Evolutionary conservation across 2,113 vertebrate genomes (phyloP).

Genomic region (Stegastes partitus): DNA sequence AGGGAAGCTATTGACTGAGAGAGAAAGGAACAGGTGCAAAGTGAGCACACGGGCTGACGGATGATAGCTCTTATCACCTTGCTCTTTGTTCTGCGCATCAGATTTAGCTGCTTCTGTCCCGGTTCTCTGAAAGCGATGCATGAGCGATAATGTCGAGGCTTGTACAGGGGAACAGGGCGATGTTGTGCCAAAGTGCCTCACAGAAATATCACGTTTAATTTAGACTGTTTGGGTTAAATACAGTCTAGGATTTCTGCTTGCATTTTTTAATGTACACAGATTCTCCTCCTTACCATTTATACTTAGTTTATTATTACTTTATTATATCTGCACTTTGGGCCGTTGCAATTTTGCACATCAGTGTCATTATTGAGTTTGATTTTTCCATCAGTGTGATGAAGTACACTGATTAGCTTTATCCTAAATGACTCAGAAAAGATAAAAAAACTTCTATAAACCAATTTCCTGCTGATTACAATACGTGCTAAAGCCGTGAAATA

Average conservation of each 20-base stretch:
- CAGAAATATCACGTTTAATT: not conserved
- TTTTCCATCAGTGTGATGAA: no score
- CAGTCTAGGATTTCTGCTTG: not conserved
- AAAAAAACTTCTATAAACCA: no score
- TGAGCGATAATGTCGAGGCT: not conserved
- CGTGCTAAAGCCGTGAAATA: no score
- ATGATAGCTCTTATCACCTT: slow-evolving; percentile 17
- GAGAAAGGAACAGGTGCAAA: slow-evolving; percentile 9
- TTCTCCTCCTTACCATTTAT: no score
- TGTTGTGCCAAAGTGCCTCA: not conserved
- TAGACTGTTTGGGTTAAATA: not conserved
- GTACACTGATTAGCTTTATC: no score
- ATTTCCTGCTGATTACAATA: no score
- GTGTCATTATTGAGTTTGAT: no score
- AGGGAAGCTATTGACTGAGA: slow-evolving; percentile 11
- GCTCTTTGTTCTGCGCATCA: slow-evolving; percentile 21
- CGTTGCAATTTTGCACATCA: no score
- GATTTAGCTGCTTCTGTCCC: not conserved
- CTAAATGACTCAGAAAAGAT: no score
- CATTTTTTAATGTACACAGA: no score
- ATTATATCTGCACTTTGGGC: no score
- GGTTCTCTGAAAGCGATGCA: not conserved
- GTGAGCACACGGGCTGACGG: not conserved
- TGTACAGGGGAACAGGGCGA: not conserved
- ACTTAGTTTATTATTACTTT: no score